A percentile compares a stretch with the other conserved stretches of the same genome.
Conservation (phyloP, 2,797 vertebrate species). For the Ara ararauna region DNA sequence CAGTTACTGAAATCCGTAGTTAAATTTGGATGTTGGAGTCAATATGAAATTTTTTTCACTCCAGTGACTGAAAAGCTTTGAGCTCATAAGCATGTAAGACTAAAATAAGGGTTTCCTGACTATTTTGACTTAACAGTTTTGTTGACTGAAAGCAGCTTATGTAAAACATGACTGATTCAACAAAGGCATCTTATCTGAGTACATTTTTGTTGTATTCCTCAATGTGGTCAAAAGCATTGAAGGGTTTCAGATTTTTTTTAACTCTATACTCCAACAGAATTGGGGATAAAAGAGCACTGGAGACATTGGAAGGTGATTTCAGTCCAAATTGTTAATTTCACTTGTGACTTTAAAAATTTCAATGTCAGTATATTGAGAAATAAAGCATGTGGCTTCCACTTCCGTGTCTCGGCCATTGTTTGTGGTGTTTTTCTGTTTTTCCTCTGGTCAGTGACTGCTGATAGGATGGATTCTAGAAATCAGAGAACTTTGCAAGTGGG, state of each 20-base stretch:
- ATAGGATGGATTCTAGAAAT: neutral
- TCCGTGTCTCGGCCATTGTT: accelerated
- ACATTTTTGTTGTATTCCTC: neutral
- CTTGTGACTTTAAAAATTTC: neutral
- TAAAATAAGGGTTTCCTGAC: neutral
- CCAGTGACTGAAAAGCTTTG: neutral
- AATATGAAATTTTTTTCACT: neutral
- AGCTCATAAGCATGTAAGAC: neutral
- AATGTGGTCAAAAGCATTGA: neutral
- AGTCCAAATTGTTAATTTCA: neutral
- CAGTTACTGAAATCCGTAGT: neutral
- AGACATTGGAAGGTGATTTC: neutral
- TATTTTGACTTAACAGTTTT: neutral
- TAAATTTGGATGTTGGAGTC: neutral
- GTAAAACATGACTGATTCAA: neutral
- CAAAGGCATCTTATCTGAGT: accelerated
- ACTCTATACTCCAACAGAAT: neutral
- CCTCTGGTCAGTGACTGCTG: neutral
- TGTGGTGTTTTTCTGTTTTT: accelerated
- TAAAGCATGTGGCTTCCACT: neutral
- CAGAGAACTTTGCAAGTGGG: neutral
- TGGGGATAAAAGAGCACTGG: neutral
- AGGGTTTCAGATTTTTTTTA: neutral
- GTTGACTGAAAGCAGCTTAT: neutral
- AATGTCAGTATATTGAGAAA: neutral